Evolutionary conservation across 2,797 vertebrate genomes (phyloP), one percentile per base, ranked within the genome.

Genomic region (Melanotaenia trifasciata): DNA sequence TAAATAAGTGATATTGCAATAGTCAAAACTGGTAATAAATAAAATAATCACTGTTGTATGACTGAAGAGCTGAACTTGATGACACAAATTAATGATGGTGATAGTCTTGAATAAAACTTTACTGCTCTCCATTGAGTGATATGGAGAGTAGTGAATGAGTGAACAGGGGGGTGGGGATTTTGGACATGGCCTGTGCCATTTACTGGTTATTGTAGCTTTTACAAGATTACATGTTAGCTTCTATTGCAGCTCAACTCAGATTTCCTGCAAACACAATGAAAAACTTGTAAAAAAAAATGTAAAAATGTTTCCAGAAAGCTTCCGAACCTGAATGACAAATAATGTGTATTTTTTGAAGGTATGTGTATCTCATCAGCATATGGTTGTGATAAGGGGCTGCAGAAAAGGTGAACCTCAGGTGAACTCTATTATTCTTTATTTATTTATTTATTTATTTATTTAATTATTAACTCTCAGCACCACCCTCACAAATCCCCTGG

Each of bases 351-450:
- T 82, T 47, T 82, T 68, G 58, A 64, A 74, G 66, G 64, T 35
- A 64, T 77, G 67, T 69, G 74, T 76, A 58, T 86, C 84, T 81
- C 78, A 81, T 88, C 76, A 75, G 86, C 90, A 93, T 89, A 78
- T 90, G 89, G 75, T 86, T 84, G 84, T 90, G 80, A 91, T 93
- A 92, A 87, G 75, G 84, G 66, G 62, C 50, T 78, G 84, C 85
- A 75, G 74, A 80, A 69, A 89, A 92, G 89, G 89, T 91, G 89
- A 92, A 81, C 83, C 79, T 87, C 81, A 90, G 86, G 83, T 89
- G 85, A 78, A 86, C 78, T 79, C 62, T 83, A 65, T 76, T 79
- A 63, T 62, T 61, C 74, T 67, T 65, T 59, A 72, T 64, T 67
- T 60, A 33, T 33, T 67, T 60, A 33, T 33, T 6, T 30, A 30